Evolutionary conservation across 2,888 invertebrate species (phyloP), one percentile per base, ranked within the genome.

Genomic region (Thecocarcelia acutangulata): DNA sequence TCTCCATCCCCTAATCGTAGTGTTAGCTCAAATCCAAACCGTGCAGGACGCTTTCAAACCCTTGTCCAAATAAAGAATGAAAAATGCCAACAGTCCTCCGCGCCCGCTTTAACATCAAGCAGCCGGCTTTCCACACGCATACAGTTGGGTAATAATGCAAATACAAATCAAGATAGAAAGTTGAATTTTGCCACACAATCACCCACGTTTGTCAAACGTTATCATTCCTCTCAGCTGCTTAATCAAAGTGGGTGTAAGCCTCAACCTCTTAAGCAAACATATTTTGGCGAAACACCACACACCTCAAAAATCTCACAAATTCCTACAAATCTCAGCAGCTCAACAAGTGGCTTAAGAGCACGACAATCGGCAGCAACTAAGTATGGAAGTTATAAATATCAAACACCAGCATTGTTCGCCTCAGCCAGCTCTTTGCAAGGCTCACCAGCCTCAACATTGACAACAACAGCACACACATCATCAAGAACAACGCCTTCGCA

Each of bases 41-140:
- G 64, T 12, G 42, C 54, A 21, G 87, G 87, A 8, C 88, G 89
- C 12, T 90, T 87, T 77, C 89, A 90, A 50, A 90, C 90, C 0
- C 83, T 89, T n/a, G 89, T 90, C 48, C 89, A 90, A 61, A 90
- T 90, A 17, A 86, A 86, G 75, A 86, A 84, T 24, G 88, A 88
- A 8, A 80, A 42, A 59, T 72, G 9, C 6, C 77, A 24, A 48
- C 83, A 21, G 33, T 48, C 17, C 42, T 70, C 61, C 9, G n/a
- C n/a, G n/a, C 81, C 46, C 19, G 21, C 9, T 17, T 59, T 72
- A 21, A 17, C 17, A 8, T 44, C 59, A 33, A 61, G 56, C 83
- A 78, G 80, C 12, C 64, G 79, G 11, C 74, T 79, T 2, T 79
- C 89, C 5, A 89, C 87, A 11, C 85, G 88, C 17, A 85, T 89